Base-by-base conservation (phyloP, 2,888 invertebrate species). In the Neoscelio sp. region DNA sequence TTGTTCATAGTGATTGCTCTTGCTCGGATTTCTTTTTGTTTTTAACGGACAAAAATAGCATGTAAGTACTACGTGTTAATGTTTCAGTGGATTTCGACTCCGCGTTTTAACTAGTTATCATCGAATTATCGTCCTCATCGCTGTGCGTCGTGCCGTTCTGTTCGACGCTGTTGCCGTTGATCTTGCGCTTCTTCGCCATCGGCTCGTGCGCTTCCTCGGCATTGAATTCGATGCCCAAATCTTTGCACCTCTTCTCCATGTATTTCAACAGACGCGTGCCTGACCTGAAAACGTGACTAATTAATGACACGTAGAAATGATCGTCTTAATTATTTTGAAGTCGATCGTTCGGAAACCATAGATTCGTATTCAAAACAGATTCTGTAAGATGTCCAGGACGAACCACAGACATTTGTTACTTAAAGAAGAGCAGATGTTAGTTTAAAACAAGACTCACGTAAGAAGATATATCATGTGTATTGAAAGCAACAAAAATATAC, bases 201-300 rank as follows among this genome's bases (percentile, higher is more conserved):
- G 91, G 89, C 65, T 91, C 91, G 0, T 92, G 90, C 0, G 92
- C 89, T 2, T 89, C 81, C 0, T 87, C 91, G 87, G 83, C 91
- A 83, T 81, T 89, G 82, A 85, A 90, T 88, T 81, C 91, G 84
- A 96, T 90, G 30, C 93, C 92, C 10, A 95, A 88, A 70, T 96
- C 95, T 80, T 92, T 92, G 88, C 95, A 95, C 33, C 94, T 93
- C 83, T 94, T 94, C 82, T 94, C 93, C 77, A 96, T 94, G 89
- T 93, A 95, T 82, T 93, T 93, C 83, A 95, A 93, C 78, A 97
- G 91, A 62, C 94, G 92, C 82, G 92, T 92, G 56, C 97, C 97
- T 87, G 96, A 94, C 89, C 97, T 97, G 91, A 78, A 92, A 90
- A 88, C 87, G 82, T 85, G 87, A 87, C 90, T 90, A 83, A 85